Conservation (phyloP, 2,888 invertebrate species). For the Pyrrhia umbra region DNA sequence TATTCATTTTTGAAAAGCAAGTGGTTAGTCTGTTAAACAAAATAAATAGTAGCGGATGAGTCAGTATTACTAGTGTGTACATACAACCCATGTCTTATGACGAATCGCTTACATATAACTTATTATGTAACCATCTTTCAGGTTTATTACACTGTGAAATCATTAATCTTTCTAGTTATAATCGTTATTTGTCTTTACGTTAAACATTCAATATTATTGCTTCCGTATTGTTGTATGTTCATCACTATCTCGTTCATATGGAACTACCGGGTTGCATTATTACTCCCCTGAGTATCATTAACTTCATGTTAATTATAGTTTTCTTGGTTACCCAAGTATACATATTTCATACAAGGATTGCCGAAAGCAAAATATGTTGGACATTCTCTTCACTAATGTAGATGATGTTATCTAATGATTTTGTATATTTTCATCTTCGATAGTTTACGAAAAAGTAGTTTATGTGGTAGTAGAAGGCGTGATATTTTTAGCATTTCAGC, state of each 20-base stretch:
- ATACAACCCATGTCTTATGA: background rate
- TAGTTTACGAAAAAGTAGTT: too few relatives aligned
- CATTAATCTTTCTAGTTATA: constrained; percentile 1
- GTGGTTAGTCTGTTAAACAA: background rate
- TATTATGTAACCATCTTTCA: constrained; percentile 9
- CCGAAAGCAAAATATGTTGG: too few relatives aligned
- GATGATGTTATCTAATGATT: too few relatives aligned
- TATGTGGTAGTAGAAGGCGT: too few relatives aligned
- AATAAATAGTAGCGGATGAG: background rate
- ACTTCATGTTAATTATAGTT: background rate
- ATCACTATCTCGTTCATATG: constrained; percentile 1
- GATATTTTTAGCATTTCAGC: too few relatives aligned
- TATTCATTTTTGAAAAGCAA: too few relatives aligned
- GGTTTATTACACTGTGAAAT: constrained; percentile 5
- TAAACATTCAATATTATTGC: constrained; percentile 9
- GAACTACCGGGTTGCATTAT: background rate
- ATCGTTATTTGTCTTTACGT: constrained; percentile 18
- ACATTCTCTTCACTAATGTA: too few relatives aligned
- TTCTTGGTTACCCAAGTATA: background rate
- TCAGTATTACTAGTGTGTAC: background rate
- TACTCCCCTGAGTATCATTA: background rate
- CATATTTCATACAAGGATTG: too few relatives aligned
- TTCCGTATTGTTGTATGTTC: constrained; percentile 2
- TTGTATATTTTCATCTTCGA: too few relatives aligned
- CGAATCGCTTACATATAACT: background rate